These are phyloP conservation scores for Parauchenoglanis punctatus DNA, from an alignment of 2,797 vertebrate species.

Conservation along the genomic window DNA sequence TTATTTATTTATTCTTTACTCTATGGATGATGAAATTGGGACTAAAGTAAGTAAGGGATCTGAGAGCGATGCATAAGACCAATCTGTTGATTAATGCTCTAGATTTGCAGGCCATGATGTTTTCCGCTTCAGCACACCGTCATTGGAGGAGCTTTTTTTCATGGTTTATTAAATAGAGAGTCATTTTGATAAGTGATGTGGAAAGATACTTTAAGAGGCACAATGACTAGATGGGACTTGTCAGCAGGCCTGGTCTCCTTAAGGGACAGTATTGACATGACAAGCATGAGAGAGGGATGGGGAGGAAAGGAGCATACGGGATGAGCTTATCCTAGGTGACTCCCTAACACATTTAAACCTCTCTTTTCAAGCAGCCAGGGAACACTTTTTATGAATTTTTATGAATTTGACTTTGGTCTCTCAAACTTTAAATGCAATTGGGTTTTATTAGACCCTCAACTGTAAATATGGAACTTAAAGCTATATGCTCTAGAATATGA, in stretches of 20 bases:
- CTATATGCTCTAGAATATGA: neutral
- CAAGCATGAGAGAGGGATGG: slow-evolving; percentile 61
- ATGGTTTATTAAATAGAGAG: slow-evolving; percentile 98
- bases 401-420: neutral
- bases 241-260: slow-evolving; percentile 81
- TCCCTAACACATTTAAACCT: slow-evolving; percentile 49
- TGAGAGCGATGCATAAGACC: slow-evolving; percentile 74
- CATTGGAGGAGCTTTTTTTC: slow-evolving; percentile 93
- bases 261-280: slow-evolving; percentile 62
- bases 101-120: slow-evolving; percentile 77
- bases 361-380: slow-evolving; percentile 8
- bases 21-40: slow-evolving; percentile 51
- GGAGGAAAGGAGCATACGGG: neutral
- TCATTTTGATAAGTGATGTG: slow-evolving; percentile 94
- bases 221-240: slow-evolving; percentile 89
- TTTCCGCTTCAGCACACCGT: slow-evolving; percentile 88
- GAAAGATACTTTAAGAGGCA: slow-evolving; percentile 91
- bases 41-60: slow-evolving; percentile 67
- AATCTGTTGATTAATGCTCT: slow-evolving; percentile 89
- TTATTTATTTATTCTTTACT: slow-evolving; percentile 47
- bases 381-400: slow-evolving; percentile 26
- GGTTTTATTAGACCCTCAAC: neutral
- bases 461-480: neutral
- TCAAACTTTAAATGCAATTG: neutral
- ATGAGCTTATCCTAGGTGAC: neutral